Base-by-base conservation (phyloP, 2,888 invertebrate species). In the Hipparchia semele region DNA sequence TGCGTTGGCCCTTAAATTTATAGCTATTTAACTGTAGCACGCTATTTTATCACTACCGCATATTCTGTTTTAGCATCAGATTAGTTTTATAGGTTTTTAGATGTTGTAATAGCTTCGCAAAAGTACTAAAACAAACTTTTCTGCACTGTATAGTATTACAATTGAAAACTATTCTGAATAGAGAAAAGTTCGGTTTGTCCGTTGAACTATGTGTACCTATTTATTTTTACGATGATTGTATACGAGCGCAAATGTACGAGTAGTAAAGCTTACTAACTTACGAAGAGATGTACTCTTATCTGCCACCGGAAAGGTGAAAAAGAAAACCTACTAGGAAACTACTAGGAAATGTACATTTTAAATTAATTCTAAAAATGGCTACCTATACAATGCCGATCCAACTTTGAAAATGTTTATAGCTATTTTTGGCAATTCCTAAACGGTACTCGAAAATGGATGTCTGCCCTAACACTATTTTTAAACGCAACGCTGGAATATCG, bases 171-270 rank as follows among this genome's bases (percentile, higher is more conserved):
- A 62, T 8, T 45, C 61, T 62, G 45, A 7, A 62, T 46, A 46
- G 61, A 46, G 46, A 62, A 62, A 62, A 62, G 46, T 46, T 46
- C 61, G 6, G 45, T 62, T 62, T 49, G 46, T 46, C 45, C 61
- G 46, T 45, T n/a, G 13, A 46, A n/a, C 46, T 6, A 46, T n/a
- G n/a, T 46, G 46, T 62, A 39, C 39, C 7, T 49, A 49, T n/a
- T 1, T 54, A 54, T 6, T 61, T 45, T 46, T 0, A 59, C 8
- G 61, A 61, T 12, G 5, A 12, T 54, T n/a, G 5, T n/a, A 54
- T 60, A 12, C 9, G 9, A 46, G n/a, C 61, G n/a, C 46, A 46
- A 61, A 61, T 46, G 9, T 39, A 39, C 39, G 39, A 39, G 39
- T 6, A 2, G 56, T 56, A 56, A 56, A n/a, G 56, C 6, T 1